Percentiles rank a stretch among this genome's conserved stretches.
Evolutionary conservation across 2,797 vertebrate species (phyloP).

Genomic region (Pantherophis alleghaniensis): DNA sequence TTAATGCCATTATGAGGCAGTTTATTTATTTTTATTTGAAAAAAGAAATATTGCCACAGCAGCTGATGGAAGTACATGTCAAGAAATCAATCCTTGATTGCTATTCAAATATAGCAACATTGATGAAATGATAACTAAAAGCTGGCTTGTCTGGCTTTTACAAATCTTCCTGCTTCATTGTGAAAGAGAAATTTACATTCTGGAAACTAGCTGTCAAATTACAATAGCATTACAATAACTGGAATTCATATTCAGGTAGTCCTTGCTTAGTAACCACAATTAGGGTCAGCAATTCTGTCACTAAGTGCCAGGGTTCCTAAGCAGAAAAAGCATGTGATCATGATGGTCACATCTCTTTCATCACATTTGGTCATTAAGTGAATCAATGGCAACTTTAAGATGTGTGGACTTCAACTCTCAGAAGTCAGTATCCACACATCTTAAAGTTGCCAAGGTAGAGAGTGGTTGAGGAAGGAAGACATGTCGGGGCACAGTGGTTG

Average conservation of each 20-base stretch:
- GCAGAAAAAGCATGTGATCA: background rate
- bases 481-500: background rate
- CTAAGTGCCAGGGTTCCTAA: background rate
- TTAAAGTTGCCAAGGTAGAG: background rate
- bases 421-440: background rate
- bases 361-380: background rate
- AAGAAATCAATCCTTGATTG: background rate
- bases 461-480: background rate
- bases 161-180: background rate
- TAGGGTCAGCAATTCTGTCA: background rate
- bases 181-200: background rate
- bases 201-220: background rate
- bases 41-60: background rate
- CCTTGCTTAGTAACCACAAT: background rate
- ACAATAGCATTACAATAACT: background rate
- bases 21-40: background rate
- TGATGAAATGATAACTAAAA: background rate
- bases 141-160: background rate
- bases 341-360: background rate
- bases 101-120: background rate
- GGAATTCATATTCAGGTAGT: background rate
- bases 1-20: background rate
- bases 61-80: background rate
- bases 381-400: background rate
- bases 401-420: background rate